Conservation (phyloP, 2,797 vertebrate genomes). For the Craterocephalus amniculus region DNA sequence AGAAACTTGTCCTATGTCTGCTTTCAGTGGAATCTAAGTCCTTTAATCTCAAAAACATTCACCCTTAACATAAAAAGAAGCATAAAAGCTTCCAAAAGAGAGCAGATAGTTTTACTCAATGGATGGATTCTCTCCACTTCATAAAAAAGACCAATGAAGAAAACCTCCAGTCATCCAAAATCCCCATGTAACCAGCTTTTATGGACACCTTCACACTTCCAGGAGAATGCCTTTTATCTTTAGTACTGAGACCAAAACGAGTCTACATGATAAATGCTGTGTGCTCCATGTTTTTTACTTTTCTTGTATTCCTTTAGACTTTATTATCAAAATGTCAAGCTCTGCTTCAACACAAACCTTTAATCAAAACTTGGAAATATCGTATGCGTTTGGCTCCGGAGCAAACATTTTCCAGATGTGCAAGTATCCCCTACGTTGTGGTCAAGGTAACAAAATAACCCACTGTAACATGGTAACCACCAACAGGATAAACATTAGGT, state of each 20-base stretch:
- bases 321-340: not conserved
- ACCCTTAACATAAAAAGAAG: too few species aligned
- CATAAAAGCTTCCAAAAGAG: not conserved
- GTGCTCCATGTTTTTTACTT: not conserved
- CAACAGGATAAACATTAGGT: slow-evolving; percentile 20
- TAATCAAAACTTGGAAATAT: not conserved
- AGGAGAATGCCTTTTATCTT: not conserved
- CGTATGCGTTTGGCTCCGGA: slow-evolving; percentile 1
- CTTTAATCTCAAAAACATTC: not conserved
- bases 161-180: not conserved
- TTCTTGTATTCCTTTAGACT: not conserved
- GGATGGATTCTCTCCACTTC: not conserved
- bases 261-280: not conserved
- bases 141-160: not conserved
- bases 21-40: too few species aligned
- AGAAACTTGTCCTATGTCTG: too few species aligned
- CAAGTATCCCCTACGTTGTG: slow-evolving; percentile 1
- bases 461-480: not conserved
- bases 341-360: not conserved
- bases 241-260: not conserved
- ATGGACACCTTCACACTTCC: not conserved
- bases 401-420: slow-evolving; percentile 29
- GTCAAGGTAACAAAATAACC: not conserved
- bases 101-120: not conserved
- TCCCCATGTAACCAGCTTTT: not conserved